Evolutionary conservation across 2,113 vertebrate species (phyloP), one percentile per base, ranked within the genome.

Genomic region (Limanda limanda): DNA sequence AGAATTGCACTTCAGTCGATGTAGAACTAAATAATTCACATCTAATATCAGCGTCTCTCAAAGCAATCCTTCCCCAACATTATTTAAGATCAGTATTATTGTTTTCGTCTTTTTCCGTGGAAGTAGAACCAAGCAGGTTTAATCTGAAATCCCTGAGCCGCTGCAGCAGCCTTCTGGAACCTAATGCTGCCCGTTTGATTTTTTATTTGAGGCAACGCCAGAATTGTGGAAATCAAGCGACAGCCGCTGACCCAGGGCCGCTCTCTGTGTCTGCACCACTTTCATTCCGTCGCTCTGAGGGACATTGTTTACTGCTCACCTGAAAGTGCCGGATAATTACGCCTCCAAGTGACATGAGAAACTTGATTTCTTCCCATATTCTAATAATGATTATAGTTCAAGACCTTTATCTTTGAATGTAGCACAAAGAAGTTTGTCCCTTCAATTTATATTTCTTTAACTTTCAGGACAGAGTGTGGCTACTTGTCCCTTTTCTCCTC

Each of bases 271-370:
- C 67, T 35, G 15, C 66, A 68, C 40, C 68, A 69, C 74, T 85
- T 76, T 63, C 12, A 42, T 71, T 75, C 71, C 40, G 79, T 65
- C 60, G 80, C 80, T 74, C 75, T 79, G 61, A 79, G 24, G 25
- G 48, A n/a, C 52, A 59, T 24, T 71, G 76, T 83, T 91, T 76
- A 76, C 83, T 24, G 35, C 71, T 56, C 59, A 24, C 25, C 47
- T 58, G n/a, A 18, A 67, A 48, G 61, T 51, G 58, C 20, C 55
- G 66, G 51, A 76, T 77, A 77, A 89, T 80, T 77, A 74, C 60
- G 47, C 57, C 58, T 69, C 61, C 12, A 6, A 75, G 67, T 64
- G 55, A 83, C 47, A 82, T 57, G 11, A 51, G 21, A 82, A 85
- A 73, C 23, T 0, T 27, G 59, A 60, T 54, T 51, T 64, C 31